These are phyloP conservation scores for Chamaea fasciata DNA, from an alignment of 2,113 vertebrate species.

Conservation along the genomic window DNA sequence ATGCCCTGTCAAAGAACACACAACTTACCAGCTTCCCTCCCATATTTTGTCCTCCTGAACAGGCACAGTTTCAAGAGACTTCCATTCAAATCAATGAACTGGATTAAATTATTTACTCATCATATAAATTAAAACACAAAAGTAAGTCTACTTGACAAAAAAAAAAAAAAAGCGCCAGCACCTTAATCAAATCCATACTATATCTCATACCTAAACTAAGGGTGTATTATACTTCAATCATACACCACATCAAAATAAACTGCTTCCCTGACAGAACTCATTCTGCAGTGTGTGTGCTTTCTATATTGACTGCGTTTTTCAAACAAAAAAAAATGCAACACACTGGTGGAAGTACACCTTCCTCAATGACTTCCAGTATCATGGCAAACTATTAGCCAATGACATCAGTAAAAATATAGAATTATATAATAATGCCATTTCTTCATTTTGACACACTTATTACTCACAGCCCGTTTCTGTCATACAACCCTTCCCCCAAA, in stretches of 20 bases:
- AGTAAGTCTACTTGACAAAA: background rate
- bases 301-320: background rate
- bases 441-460: background rate
- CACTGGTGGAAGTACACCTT: background rate
- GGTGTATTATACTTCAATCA: accelerated
- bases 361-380: background rate
- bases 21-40: background rate
- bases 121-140: background rate
- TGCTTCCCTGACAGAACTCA: accelerated
- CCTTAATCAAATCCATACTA: background rate
- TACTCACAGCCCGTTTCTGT: background rate
- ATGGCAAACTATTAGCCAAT: background rate
- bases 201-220: background rate
- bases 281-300: background rate
- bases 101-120: background rate
- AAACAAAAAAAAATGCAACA: accelerated
- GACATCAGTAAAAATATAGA: background rate
- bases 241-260: background rate
- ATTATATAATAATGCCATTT: background rate
- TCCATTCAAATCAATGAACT: background rate
- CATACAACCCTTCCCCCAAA: accelerated
- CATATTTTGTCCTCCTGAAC: background rate
- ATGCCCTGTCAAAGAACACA: background rate
- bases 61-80: background rate
- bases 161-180: background rate